Percentiles rank a stretch among this genome's conserved stretches.
Conservation (phyloP, 2,888 invertebrate genomes). For the Daptonema setosum region DNA sequence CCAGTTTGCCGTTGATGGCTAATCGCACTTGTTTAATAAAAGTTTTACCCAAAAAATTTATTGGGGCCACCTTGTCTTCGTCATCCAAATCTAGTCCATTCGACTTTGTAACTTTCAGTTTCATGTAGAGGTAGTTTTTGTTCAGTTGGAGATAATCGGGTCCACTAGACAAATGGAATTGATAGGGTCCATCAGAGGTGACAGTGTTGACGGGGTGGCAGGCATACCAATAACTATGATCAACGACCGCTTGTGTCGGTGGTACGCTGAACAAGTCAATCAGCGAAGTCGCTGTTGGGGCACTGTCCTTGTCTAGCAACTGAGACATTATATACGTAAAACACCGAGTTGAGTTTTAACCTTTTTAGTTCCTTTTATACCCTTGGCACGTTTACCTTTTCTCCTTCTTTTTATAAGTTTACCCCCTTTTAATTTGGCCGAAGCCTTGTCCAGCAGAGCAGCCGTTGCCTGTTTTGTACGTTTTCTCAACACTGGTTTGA, state of each 20-base stretch:
- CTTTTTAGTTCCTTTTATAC: too few species aligned
- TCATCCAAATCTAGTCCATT: not conserved
- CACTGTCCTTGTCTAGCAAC: not conserved
- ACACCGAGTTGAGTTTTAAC: not conserved
- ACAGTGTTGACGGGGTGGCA: not conserved
- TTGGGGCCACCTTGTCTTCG: not conserved
- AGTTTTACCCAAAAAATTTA: constrained; percentile 2
- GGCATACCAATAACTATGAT: constrained; percentile 2
- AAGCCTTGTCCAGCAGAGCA: too few species aligned
- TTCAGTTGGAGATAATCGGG: not conserved
- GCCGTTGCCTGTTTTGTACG: too few species aligned
- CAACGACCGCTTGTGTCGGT: constrained; percentile 2
- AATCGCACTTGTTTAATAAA: constrained; percentile 4
- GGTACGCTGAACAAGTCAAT: constrained; percentile 3
- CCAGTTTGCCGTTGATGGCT: constrained; percentile 2
- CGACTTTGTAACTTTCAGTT: not conserved
- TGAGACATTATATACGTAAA: not conserved
- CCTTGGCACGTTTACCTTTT: too few species aligned
- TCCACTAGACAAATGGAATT: constrained; percentile 2
- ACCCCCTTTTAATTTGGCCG: too few species aligned
- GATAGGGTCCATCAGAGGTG: constrained; percentile 3
- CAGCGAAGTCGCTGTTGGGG: not conserved
- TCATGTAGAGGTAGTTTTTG: constrained; percentile 1
- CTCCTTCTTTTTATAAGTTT: too few species aligned
- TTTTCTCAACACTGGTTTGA: not conserved